These are phyloP conservation scores for Hartigia nigra DNA, from an alignment of 2,888 invertebrate genomes.

Conservation along the genomic window DNA sequence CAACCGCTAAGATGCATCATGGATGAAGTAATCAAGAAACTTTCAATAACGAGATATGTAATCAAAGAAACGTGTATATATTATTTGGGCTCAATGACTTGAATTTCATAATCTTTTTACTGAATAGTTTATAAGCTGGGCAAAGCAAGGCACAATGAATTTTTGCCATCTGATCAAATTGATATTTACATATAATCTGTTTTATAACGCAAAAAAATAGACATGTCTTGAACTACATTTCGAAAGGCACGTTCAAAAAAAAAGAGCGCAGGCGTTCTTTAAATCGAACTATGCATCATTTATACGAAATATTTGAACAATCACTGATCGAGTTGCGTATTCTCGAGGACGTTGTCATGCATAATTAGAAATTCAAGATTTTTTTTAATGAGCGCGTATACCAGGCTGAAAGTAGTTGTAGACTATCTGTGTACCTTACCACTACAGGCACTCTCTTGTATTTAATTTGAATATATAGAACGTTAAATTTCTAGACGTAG, in stretches of 20 bases:
- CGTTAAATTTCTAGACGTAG: neutral
- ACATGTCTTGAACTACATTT: neutral
- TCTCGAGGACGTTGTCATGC: neutral
- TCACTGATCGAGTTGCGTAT: neutral
- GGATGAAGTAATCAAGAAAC: neutral
- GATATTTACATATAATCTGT: neutral
- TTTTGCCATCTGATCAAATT: neutral
- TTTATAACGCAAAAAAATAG: neutral
- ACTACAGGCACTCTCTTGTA: neutral
- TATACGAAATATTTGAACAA: neutral
- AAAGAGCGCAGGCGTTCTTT: neutral
- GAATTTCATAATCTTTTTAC: neutral
- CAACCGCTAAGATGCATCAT: neutral
- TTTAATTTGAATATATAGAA: neutral
- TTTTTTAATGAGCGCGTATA: neutral
- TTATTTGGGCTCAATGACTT: neutral
- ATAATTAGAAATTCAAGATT: neutral
- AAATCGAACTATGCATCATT: neutral
- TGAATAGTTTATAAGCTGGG: neutral
- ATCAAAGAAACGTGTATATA: neutral
- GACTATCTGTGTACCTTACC: neutral
- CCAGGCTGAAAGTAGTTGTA: neutral
- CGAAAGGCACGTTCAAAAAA: neutral
- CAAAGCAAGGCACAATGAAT: neutral
- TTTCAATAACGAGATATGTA: conserved; percentile 12